Percentiles rank a stretch among this genome's conserved stretches.
phyloP scores from a whole-genome alignment of 2,888 invertebrate species.

The Syrista parreyssii region DNA sequence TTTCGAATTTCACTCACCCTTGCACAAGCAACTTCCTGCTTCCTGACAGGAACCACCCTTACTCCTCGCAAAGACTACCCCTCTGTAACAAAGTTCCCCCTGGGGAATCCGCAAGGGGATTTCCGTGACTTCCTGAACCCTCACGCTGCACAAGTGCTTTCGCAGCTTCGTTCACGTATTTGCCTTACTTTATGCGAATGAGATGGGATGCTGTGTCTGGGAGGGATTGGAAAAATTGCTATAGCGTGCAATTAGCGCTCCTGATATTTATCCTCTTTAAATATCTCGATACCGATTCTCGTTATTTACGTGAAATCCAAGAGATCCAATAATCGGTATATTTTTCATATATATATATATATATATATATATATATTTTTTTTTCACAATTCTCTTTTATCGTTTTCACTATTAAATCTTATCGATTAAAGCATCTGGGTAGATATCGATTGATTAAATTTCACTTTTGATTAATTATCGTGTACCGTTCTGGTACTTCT shows the following conservation, averaged over 20 bases:
- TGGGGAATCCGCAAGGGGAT: slow-evolving; percentile 11
- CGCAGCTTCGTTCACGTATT: neutral
- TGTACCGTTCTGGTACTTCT: neutral
- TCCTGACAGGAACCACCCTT: neutral
- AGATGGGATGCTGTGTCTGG: neutral
- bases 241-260: neutral
- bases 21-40: slow-evolving; percentile 5
- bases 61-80: neutral
- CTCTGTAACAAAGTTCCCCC: slow-evolving; percentile 19
- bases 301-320: neutral
- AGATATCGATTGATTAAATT: neutral
- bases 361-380: too few species aligned
- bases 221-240: neutral
- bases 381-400: too few species aligned
- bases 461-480: neutral
- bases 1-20: neutral
- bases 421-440: neutral
- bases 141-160: neutral
- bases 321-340: neutral
- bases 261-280: neutral
- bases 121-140: slow-evolving; percentile 13
- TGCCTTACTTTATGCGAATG: neutral
- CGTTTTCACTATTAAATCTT: neutral
- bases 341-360: neutral
- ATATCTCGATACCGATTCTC: neutral